Base-by-base conservation (phyloP, 2,888 invertebrate species). In the Habrosyne pyritoides region DNA sequence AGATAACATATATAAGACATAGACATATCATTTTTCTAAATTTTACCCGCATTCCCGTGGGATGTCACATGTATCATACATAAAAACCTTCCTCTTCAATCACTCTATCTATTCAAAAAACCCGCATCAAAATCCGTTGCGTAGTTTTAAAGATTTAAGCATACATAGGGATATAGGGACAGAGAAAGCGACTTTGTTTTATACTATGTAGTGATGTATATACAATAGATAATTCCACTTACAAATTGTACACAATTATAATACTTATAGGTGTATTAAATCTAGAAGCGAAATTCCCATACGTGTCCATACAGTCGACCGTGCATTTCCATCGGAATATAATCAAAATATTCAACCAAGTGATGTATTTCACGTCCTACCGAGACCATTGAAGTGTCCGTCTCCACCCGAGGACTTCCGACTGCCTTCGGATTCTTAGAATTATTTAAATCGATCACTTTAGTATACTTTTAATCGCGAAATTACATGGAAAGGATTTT, bases 211-310 rank as follows among this genome's bases (percentile, higher is more conserved):
- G n/a, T n/a, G n/a, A n/a, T n/a, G n/a, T n/a, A n/a, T n/a, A n/a
- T n/a, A n/a, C n/a, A n/a, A n/a, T n/a, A n/a, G n/a, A n/a, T n/a
- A n/a, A n/a, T n/a, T n/a, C n/a, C n/a, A 1, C 10, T 12, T 30
- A 1, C 12, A 10, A 30, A 10, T 1, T 4, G 1, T 33, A 1
- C 30, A 12, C 30, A 30, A 10, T 4, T n/a, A 33, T 12, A 30
- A 50, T 55, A 52, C 51, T 49, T 22, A 52, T 54, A n/a, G n/a
- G n/a, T n/a, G n/a, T n/a, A n/a, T n/a, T n/a, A 53, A 47, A 55
- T 54, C 58, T 51, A 36, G 21, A 53, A 46, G 12, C 26, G 12
- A 33, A 48, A 48, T 24, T 22, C 24, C 12, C 10, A 22, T 47
- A 0, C 21, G 7, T 33, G 10, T 28, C n/a, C 10, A 24, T 12